These are phyloP conservation scores for Urocolius indicus DNA, from an alignment of 2,113 vertebrate species.

Conservation along the genomic window DNA sequence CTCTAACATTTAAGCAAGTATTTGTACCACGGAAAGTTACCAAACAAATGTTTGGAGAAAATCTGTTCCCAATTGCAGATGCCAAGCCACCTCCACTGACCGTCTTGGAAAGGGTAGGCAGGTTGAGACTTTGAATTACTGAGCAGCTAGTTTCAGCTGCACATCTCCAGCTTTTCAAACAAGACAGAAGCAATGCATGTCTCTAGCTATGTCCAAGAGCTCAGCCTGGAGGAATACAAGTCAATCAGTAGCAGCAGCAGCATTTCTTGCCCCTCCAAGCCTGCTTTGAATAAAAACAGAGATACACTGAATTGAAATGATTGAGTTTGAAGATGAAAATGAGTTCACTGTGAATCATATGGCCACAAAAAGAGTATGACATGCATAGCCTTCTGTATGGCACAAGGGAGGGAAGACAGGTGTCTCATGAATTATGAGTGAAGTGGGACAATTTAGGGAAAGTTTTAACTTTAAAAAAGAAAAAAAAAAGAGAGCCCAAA, in stretches of 20 bases:
- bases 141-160: not conserved
- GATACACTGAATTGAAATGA: not conserved
- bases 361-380: slow-evolving; percentile 10
- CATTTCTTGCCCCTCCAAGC: not conserved
- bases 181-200: not conserved
- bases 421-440: slow-evolving; percentile 60
- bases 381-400: not conserved
- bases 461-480: slow-evolving; percentile 60
- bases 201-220: not conserved
- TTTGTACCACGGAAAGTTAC: not conserved
- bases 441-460: slow-evolving; percentile 60
- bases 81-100: not conserved
- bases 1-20: not conserved
- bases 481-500: slow-evolving; percentile 34
- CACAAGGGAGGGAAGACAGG: slow-evolving; percentile 21
- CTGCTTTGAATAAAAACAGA: not conserved
- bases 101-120: not conserved
- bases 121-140: not conserved
- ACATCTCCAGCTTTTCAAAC: not conserved
- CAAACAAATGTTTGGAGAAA: not conserved
- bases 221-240: not conserved
- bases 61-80: not conserved
- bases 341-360: slow-evolving; percentile 1
- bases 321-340: not conserved
- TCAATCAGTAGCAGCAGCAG: not conserved